phyloP scores from a whole-genome alignment of 2,888 invertebrate genomes.

The Philonicus albiceps region DNA sequence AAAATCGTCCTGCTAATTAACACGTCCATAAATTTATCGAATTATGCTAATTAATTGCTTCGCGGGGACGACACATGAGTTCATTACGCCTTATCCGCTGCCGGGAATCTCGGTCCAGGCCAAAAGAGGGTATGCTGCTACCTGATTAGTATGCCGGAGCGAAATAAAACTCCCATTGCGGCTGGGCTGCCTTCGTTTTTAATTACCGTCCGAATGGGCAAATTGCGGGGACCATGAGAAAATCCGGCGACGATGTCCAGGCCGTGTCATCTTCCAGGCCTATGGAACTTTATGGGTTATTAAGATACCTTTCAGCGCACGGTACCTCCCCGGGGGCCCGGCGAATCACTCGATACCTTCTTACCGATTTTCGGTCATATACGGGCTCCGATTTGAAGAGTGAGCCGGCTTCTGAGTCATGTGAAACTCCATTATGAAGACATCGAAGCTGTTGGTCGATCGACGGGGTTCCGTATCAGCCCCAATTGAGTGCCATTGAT shows the following conservation, averaged over 20 bases:
- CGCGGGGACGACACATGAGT: constrained; percentile 12
- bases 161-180: not conserved
- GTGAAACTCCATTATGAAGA: constrained; percentile 29
- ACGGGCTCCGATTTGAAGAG: not conserved
- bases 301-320: constrained; percentile 12
- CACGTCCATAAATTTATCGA: constrained; percentile 34
- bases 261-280: not conserved
- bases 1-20: constrained; percentile 36
- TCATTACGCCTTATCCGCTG: not conserved
- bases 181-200: constrained; percentile 13
- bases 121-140: not conserved
- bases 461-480: constrained; percentile 30
- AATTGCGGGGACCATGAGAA: not conserved
- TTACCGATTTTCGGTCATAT: not conserved
- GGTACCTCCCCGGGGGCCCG: constrained; percentile 5
- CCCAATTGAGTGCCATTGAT: constrained; percentile 27
- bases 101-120: not conserved
- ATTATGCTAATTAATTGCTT: constrained; percentile 35
- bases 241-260: not conserved
- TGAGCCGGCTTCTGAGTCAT: constrained; percentile 35
- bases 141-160: constrained; percentile 7
- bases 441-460: constrained; percentile 26
- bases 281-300: not conserved
- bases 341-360: not conserved
- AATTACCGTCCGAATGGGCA: constrained; percentile 5